Percentiles rank a stretch among this genome's conserved stretches.
Evolutionary conservation across 2,888 invertebrate genomes (phyloP).

Genomic region (Diogma glabrata): DNA sequence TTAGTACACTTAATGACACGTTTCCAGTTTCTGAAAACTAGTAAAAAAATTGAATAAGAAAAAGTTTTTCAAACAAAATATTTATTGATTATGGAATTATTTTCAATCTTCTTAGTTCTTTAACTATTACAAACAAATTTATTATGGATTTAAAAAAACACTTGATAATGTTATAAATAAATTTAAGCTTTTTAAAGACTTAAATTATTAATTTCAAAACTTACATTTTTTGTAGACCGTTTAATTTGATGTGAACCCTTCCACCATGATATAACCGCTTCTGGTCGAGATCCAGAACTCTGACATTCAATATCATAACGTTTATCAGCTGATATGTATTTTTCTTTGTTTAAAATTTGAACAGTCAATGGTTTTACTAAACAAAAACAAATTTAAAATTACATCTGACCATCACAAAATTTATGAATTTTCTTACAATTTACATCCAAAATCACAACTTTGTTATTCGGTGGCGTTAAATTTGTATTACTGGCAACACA

Average conservation of each 20-base stretch:
- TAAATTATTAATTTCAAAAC: constrained; percentile 25
- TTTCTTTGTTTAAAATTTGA: constrained; percentile 71
- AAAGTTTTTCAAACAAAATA: no score
- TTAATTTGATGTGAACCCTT: constrained; percentile 71
- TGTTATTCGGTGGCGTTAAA: constrained; percentile 63
- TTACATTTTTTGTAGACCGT: constrained; percentile 69
- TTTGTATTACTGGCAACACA: constrained; percentile 84
- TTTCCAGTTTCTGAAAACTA: constrained; percentile 75
- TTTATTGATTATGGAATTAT: not conserved
- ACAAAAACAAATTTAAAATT: constrained; percentile 5
- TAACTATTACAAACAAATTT: not conserved
- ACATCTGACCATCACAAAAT: not conserved
- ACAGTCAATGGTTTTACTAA: constrained; percentile 79
- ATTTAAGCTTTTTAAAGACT: not conserved
- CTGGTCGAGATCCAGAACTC: constrained; percentile 74
- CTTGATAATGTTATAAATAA: no score
- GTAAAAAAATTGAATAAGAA: no score
- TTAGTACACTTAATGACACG: constrained; percentile 71
- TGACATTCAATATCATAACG: constrained; percentile 79
- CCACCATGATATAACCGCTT: constrained; percentile 83
- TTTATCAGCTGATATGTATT: constrained; percentile 72
- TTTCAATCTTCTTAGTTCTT: not conserved
- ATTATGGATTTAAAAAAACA: no score
- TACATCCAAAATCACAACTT: constrained; percentile 68
- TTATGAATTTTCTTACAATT: constrained; percentile 57